These are phyloP conservation scores for Trinorchestia longiramus DNA, from an alignment of 1,140 invertebrate species.

Conservation along the genomic window DNA sequence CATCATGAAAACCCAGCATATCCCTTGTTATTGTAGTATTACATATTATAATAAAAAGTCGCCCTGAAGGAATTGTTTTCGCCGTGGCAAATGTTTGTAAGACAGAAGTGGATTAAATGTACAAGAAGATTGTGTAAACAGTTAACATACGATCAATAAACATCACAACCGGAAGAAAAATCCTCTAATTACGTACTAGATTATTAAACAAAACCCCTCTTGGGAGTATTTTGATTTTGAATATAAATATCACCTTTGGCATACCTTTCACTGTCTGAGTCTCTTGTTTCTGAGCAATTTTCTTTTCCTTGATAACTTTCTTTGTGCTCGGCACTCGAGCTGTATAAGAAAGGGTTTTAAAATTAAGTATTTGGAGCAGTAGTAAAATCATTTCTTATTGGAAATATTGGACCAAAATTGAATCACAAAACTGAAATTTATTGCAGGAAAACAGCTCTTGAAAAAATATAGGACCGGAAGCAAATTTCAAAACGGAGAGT, in stretches of 20 bases:
- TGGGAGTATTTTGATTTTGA: background rate
- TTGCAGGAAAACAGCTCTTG: background rate
- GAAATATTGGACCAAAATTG: background rate
- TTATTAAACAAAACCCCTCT: background rate
- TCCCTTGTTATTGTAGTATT: too few species aligned
- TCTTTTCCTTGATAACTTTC: background rate
- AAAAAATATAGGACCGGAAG: background rate
- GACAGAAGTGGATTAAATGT: too few species aligned
- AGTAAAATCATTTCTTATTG: background rate
- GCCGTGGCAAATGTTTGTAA: too few species aligned
- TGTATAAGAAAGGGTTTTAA: background rate
- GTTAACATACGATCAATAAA: background rate
- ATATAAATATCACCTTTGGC: background rate
- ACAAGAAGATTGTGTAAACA: background rate
- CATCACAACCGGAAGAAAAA: background rate
- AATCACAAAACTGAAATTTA: background rate
- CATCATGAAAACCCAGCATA: background rate
- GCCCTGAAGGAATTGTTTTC: background rate
- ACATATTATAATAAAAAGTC: background rate
- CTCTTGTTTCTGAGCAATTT: background rate
- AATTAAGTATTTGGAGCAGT: background rate
- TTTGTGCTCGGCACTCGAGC: background rate
- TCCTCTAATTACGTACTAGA: background rate
- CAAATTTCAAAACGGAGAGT: background rate
- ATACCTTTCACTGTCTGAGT: background rate